Percentiles rank a stretch among this genome's conserved stretches.
phyloP scores from a whole-genome alignment of 2,113 vertebrate genomes.

The Morone chrysops region DNA sequence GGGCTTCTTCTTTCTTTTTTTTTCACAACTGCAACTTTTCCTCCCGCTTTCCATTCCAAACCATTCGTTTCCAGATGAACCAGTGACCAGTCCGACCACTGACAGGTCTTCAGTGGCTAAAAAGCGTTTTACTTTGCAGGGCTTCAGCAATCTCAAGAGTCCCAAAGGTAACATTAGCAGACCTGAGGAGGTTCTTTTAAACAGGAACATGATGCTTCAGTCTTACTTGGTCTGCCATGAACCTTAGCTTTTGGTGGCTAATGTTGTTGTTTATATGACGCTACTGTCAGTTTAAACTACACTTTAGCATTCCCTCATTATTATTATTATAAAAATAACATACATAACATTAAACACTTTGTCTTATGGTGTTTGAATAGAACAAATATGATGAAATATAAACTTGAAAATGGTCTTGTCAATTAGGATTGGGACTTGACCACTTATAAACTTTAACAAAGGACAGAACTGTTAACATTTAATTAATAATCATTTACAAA shows the following conservation, averaged over 20 bases:
- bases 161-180: constrained; percentile 88
- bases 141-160: constrained; percentile 93
- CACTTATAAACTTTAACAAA: too few species aligned
- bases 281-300: too few species aligned
- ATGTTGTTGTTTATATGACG: not conserved
- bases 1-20: not conserved
- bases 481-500: too few species aligned
- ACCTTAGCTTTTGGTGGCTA: not conserved
- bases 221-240: not conserved
- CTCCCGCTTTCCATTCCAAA: constrained; percentile 69
- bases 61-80: constrained; percentile 85
- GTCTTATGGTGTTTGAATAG: too few species aligned
- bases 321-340: too few species aligned
- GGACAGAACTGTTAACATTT: too few species aligned
- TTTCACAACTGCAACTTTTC: not conserved
- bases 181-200: not conserved
- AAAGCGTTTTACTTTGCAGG: constrained; percentile 92
- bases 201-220: not conserved
- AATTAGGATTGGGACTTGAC: too few species aligned
- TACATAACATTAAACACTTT: too few species aligned
- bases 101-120: constrained; percentile 90
- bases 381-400: too few species aligned
- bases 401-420: too few species aligned
- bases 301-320: too few species aligned
- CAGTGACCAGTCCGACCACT: constrained; percentile 87